Evolutionary conservation across 2,888 invertebrate genomes (phyloP).

Genomic region (Phortica magna): DNA sequence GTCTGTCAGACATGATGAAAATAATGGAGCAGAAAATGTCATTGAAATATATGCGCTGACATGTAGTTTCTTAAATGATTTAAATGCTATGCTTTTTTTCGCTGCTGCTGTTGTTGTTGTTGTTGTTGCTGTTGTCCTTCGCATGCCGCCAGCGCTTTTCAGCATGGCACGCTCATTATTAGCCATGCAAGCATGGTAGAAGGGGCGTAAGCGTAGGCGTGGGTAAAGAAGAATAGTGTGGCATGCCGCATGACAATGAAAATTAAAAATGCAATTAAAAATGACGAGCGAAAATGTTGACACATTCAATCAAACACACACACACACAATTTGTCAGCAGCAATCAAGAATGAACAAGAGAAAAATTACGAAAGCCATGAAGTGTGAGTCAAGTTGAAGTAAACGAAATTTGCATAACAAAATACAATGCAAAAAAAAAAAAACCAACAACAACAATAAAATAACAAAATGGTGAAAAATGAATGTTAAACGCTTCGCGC

Average conservation of each 20-base stretch:
- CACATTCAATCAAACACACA: slow-evolving; percentile 8
- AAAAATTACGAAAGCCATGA: background rate
- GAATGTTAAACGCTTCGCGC: background rate
- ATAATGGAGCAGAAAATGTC: slow-evolving; percentile 71
- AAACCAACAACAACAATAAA: background rate
- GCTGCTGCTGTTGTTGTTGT: background rate
- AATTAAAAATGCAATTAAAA: slow-evolving; percentile 34
- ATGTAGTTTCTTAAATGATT: slow-evolving; percentile 36
- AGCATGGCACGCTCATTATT: slow-evolving; percentile 1
- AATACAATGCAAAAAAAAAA: background rate
- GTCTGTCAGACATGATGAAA: slow-evolving; percentile 71
- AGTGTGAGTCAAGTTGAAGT: background rate
- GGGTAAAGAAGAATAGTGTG: background rate
- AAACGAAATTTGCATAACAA: slow-evolving; percentile 6
- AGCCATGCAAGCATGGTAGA: background rate
- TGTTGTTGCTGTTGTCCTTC: background rate
- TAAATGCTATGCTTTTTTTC: slow-evolving; percentile 26
- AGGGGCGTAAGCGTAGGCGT: too few relatives aligned
- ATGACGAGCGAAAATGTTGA: slow-evolving; percentile 34
- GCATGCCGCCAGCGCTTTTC: background rate
- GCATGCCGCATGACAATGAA: slow-evolving; percentile 26
- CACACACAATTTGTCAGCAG: slow-evolving; percentile 17
- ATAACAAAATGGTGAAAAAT: background rate
- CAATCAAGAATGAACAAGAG: slow-evolving; percentile 33
- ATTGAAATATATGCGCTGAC: slow-evolving; percentile 48